Conservation (phyloP, 2,113 vertebrate species). For the Tamias sibiricus region DNA sequence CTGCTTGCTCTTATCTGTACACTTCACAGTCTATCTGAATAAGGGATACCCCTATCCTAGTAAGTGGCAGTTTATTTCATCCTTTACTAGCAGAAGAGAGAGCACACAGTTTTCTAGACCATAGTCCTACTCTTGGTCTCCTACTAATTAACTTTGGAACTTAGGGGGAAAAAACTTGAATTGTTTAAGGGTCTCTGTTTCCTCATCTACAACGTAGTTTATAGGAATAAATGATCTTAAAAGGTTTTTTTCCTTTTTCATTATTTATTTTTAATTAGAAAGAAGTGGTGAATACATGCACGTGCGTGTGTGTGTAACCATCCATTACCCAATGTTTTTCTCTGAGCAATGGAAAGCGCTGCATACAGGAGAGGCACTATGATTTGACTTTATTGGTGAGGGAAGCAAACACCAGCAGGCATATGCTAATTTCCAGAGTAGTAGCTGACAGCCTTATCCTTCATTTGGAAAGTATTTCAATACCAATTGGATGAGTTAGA, state of each 20-base stretch:
- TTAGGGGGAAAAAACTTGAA: not conserved
- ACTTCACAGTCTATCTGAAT: not conserved
- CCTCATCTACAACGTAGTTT: not conserved
- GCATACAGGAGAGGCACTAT: not conserved
- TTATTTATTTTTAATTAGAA: conserved; percentile 9
- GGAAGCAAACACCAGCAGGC: conserved; percentile 52
- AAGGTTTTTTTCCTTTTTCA: not conserved
- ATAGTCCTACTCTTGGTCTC: not conserved
- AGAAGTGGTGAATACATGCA: not conserved
- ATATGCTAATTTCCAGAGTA: conserved; percentile 66
- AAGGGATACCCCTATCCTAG: not conserved
- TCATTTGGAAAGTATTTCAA: conserved; percentile 76
- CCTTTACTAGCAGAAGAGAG: not conserved
- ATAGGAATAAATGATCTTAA: not conserved
- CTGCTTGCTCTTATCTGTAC: not conserved
- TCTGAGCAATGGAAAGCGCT: not conserved
- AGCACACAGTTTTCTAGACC: not conserved
- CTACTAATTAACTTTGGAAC: not conserved
- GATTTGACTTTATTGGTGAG: conserved; percentile 34
- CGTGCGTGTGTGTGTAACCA: not conserved
- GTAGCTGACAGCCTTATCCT: conserved; percentile 61
- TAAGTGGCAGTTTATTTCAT: not conserved
- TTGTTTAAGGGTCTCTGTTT: not conserved
- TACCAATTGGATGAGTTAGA: conserved; percentile 69
- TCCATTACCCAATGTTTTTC: not conserved